Evolutionary conservation across 2,113 vertebrate species (phyloP), one percentile per base, ranked within the genome.

Genomic region (Lophochroa leadbeateri): DNA sequence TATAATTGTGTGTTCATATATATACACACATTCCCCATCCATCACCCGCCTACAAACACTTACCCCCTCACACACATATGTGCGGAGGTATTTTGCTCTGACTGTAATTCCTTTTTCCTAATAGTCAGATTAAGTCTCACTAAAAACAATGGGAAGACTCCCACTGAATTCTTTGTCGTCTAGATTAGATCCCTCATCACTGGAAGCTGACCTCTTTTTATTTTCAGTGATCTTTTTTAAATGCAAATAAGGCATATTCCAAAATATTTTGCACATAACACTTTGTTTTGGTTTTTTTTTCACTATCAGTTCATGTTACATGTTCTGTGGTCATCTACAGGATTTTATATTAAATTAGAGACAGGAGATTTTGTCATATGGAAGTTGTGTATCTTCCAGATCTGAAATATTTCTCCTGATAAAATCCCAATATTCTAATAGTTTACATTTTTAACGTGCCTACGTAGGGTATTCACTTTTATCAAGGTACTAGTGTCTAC

Each of bases 21-120:
- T 88, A 82, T 21, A 72, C 94, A 96, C 96, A 79, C 88, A 2
- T 50, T 47, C 24, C 71, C 71, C 90, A 88, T 94, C 76, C 96
- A 70, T 94, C 79, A 11, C 80, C 27, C 74, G 33, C 74, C 14
- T 53, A 24, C 69, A 61, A n/a, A 43, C 33, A 39, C 35, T 44
- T 23, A 18, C 35, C 46, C 35, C 35, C 6, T 23, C 52, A 76
- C 71, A 17, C 47, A 16, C 61, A 72, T 16, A 5, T 7, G 7
- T 31, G 25, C 53, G 12, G 7, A 28, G 37, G 28, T 35, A 5
- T 15, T 80, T 90, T 67, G 31, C 64, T 65, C 13, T 10, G 18
- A 61, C 43, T 16, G 5, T 21, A 41, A 35, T 0, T 21, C 58
- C 47, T 17, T 37, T 8, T 67, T 23, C 50, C 3, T 3, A 27